These are phyloP conservation scores for Microtus richardsoni DNA, from an alignment of 2,113 vertebrate genomes.

Conservation along the genomic window DNA sequence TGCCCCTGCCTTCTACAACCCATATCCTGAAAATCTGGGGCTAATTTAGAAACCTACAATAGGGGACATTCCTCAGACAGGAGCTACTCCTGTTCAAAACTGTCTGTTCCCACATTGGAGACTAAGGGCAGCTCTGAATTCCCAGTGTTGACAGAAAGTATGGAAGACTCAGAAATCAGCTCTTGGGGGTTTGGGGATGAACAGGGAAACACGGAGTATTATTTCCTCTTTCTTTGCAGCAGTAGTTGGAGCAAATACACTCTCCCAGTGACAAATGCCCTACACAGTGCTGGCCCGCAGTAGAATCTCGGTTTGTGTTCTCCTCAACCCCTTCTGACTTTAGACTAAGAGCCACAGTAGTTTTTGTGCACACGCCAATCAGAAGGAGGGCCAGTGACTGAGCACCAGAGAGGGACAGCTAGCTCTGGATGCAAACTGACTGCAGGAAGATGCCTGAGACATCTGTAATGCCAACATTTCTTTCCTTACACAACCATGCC, in stretches of 20 bases:
- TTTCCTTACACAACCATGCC: neutral
- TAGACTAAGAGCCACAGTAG: neutral
- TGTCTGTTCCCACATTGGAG: neutral
- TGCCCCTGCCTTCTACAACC: neutral
- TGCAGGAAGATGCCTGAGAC: neutral
- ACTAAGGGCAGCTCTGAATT: constrained; percentile 11
- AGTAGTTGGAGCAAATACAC: neutral
- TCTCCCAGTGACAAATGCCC: neutral
- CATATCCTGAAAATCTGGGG: constrained; percentile 30
- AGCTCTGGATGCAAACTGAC: neutral
- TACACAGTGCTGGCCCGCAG: neutral
- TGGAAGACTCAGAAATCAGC: constrained; percentile 35
- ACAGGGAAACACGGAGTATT: neutral
- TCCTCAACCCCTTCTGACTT: neutral
- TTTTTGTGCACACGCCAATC: neutral
- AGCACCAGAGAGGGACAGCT: neutral
- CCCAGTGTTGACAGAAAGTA: constrained; percentile 31
- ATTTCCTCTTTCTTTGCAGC: neutral
- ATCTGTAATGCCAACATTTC: neutral
- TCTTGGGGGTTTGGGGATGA: constrained; percentile 15
- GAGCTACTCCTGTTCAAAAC: constrained; percentile 15
- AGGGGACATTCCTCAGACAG: constrained; percentile 35
- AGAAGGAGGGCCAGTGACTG: constrained; percentile 45
- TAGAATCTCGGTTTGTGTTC: neutral
- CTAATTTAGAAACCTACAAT: constrained; percentile 51